Evolutionary conservation across 2,888 invertebrate genomes (phyloP), one percentile per base, ranked within the genome.

Genomic region (Caenorhabditis auriculariae): DNA sequence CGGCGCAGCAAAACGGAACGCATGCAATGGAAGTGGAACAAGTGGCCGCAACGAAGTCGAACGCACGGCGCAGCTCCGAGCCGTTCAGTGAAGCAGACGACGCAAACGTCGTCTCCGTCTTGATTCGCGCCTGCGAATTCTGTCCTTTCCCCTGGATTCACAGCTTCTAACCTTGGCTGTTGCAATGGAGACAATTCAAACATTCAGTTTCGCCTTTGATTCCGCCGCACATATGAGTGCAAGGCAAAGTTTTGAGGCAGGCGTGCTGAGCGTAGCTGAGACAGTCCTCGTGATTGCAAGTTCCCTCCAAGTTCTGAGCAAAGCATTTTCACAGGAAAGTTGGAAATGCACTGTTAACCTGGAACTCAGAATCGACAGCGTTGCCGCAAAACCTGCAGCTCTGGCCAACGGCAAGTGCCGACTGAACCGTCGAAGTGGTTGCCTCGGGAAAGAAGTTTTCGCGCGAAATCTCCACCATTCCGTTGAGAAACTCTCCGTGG

Each of bases 101-200:
- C 95, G 84, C 96, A 96, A 92, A 96, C 93, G 82, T 96, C 96
- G 80, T 96, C 96, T 0, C 92, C 92, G 83, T 96, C 96, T 83
- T 96, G 96, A 17, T 91, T 89, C 48, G 95, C 42, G 21, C 61
- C 67, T 49, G 52, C 17, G 12, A 15, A 54, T 32, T 12, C n/a
- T 32, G 35, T 32, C n/a, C 21, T 2, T 5, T 4, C 1, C 9
- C 6, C n/a, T 54, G 21, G 19, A 49, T 15, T 49, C 6, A 12
- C 24, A 15, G 35, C 19, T 19, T n/a, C 41, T 37, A 19, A 57
- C 57, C 39, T 28, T 80, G 80, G 47, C 77, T 76, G 26, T 61
- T 52, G 45, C 72, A 72, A 2, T 46, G 54, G 51, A 72, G 32
- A 42, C 72, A 72, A 4, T 65, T 63, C 7, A 69, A 61, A 58